phyloP scores from a whole-genome alignment of 2,888 invertebrate species.

The Mythimna albipuncta region DNA sequence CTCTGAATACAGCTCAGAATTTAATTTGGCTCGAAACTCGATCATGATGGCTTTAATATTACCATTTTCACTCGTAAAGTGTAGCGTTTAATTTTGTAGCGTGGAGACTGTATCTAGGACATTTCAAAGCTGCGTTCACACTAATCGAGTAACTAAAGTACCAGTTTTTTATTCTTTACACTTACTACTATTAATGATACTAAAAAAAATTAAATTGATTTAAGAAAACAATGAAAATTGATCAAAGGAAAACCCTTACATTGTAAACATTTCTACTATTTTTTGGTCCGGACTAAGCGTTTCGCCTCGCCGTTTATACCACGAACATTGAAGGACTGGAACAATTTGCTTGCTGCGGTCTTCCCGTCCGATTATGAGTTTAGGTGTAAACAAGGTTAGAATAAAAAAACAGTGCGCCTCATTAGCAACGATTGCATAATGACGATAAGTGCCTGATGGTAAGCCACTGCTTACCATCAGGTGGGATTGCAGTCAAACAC shows the following conservation, averaged over 20 bases:
- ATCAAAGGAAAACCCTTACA: background rate
- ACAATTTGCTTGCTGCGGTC: too few species aligned
- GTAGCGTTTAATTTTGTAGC: constrained; percentile 35
- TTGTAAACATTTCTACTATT: background rate
- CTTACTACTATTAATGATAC: background rate
- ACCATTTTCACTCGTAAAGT: constrained; percentile 30
- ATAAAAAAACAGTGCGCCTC: too few species aligned
- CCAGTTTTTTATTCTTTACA: background rate
- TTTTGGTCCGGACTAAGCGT: too few species aligned
- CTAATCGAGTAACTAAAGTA: background rate
- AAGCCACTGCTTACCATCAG: too few species aligned
- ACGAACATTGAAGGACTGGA: too few species aligned
- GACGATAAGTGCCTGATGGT: too few species aligned
- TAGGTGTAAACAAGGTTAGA: too few species aligned
- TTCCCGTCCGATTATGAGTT: too few species aligned
- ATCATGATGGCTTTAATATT: constrained; percentile 24
- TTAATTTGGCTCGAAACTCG: constrained; percentile 44
- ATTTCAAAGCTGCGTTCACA: constrained; percentile 19
- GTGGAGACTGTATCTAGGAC: constrained; percentile 36
- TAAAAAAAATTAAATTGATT: too few species aligned
- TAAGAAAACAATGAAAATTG: background rate
- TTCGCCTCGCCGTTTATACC: too few species aligned
- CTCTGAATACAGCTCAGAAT: constrained; percentile 21
- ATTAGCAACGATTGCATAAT: too few species aligned
- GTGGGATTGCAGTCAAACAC: too few species aligned